Evolutionary conservation across 2,888 invertebrate genomes (phyloP).

Genomic region (Loripinus fragilis): DNA sequence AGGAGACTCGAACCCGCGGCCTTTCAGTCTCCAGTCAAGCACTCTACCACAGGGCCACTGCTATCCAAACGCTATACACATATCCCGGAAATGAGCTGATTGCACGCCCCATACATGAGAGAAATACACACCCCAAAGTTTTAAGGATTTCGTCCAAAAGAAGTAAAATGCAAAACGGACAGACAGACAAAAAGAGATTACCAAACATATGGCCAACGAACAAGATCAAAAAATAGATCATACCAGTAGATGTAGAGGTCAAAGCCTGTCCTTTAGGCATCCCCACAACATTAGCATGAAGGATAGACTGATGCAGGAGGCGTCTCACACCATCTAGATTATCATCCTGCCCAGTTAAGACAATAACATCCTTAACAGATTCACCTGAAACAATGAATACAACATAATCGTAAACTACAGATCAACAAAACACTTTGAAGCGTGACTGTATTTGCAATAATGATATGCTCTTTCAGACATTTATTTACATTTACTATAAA

Average conservation of each 20-base stretch:
- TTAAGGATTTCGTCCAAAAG: too few species aligned
- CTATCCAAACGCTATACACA: too few species aligned
- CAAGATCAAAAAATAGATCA: background rate
- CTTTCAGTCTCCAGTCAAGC: too few species aligned
- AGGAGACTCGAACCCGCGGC: too few species aligned
- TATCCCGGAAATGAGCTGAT: background rate
- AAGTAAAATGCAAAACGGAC: background rate
- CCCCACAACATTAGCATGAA: conserved; percentile 27
- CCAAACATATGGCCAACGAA: background rate
- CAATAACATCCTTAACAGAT: conserved; percentile 11
- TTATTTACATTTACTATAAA: background rate
- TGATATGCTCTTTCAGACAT: background rate
- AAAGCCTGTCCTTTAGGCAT: conserved; percentile 14
- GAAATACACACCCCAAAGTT: background rate
- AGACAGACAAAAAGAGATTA: background rate
- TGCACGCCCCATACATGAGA: background rate
- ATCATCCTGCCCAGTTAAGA: conserved; percentile 15
- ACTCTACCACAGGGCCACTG: too few species aligned
- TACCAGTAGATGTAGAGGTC: background rate
- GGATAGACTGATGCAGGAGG: conserved; percentile 24
- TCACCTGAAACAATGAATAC: conserved; percentile 6
- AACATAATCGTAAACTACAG: background rate
- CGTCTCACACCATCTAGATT: background rate
- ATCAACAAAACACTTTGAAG: background rate
- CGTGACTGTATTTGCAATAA: background rate